phyloP scores from a whole-genome alignment of 2,888 invertebrate genomes.

The Coelinius sp. region DNA sequence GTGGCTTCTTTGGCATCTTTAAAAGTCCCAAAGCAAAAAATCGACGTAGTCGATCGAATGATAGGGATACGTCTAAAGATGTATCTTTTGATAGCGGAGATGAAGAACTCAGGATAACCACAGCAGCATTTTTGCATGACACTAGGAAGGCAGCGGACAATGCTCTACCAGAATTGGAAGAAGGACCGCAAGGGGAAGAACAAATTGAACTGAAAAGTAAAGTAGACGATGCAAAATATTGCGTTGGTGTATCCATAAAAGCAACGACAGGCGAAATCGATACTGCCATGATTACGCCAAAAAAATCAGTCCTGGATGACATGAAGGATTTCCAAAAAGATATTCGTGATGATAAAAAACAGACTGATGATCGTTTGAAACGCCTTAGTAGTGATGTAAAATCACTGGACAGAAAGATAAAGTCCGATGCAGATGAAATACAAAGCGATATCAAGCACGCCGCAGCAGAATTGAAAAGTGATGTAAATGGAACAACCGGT shows the following conservation, averaged over 20 bases:
- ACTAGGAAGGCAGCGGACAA: constrained; percentile 56
- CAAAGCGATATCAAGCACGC: neutral
- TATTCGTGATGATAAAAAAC: constrained; percentile 32
- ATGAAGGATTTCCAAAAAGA: constrained; percentile 60
- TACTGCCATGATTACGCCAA: constrained; percentile 44
- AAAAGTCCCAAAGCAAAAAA: constrained; percentile 61
- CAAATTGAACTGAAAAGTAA: constrained; percentile 41
- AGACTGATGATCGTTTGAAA: constrained; percentile 33
- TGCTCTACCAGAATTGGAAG: constrained; percentile 20
- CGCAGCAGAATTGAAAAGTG: constrained; percentile 17
- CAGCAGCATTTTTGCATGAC: constrained; percentile 60
- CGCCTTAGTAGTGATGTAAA: constrained; percentile 31
- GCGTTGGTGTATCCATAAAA: constrained; percentile 42
- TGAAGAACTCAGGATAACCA: constrained; percentile 58
- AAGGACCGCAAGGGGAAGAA: constrained; percentile 20
- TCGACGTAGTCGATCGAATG: constrained; percentile 60
- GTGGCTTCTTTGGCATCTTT: constrained; percentile 62
- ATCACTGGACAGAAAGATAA: constrained; percentile 22
- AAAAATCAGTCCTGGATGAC: constrained; percentile 72
- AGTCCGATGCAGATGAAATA: constrained; percentile 4
- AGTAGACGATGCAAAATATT: constrained; percentile 43
- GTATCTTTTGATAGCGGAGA: constrained; percentile 64
- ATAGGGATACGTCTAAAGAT: constrained; percentile 60
- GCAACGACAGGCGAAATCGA: constrained; percentile 47
- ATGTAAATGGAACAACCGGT: constrained; percentile 43